A percentile compares a stretch with the other conserved stretches of the same genome.
These are phyloP conservation scores for Peromyscus nudipes DNA, from an alignment of 2,797 vertebrate species.

Conservation along the genomic window DNA sequence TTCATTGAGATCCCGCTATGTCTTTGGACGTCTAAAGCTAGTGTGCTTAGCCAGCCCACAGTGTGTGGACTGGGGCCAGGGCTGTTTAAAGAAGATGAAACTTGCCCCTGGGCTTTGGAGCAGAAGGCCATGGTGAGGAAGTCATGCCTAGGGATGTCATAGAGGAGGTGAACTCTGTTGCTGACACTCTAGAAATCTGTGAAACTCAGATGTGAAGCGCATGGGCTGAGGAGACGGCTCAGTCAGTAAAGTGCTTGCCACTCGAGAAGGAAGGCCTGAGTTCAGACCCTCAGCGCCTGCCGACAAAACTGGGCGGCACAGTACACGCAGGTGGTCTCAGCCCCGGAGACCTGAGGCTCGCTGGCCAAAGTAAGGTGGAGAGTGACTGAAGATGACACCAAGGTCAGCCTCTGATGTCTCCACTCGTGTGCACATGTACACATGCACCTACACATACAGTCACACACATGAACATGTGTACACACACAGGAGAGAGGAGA, in stretches of 20 bases:
- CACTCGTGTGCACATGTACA: too few species aligned
- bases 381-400: background rate
- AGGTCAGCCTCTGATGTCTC: background rate
- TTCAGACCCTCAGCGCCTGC: background rate
- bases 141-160: background rate
- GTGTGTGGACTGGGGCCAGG: background rate
- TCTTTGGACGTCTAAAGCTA: background rate
- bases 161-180: background rate
- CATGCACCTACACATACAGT: background rate
- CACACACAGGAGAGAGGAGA: background rate
- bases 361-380: background rate
- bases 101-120: background rate
- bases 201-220: background rate
- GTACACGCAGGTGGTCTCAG: background rate
- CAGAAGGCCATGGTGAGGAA: background rate
- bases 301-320: background rate
- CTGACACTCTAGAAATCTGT: background rate
- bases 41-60: background rate
- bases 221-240: background rate
- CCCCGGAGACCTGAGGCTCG: background rate
- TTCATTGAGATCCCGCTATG: slow-evolving; percentile 14
- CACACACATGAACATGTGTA: too few species aligned
- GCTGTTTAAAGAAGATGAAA: background rate
- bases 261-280: background rate
- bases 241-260: background rate